Conservation (phyloP, 2,113 vertebrate genomes). For the Muntiacus reevesi region DNA sequence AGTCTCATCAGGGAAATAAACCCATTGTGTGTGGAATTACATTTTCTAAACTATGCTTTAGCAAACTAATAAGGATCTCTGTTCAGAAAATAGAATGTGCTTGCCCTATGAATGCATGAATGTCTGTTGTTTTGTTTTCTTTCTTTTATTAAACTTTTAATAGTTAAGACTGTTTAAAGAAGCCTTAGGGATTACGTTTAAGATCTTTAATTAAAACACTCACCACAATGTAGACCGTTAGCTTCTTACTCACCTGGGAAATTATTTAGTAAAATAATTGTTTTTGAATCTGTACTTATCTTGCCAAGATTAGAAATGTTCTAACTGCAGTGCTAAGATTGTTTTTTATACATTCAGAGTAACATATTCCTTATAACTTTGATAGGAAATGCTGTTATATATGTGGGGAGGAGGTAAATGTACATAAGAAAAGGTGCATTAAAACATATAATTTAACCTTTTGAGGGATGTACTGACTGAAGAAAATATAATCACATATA, state of each 20-base stretch:
- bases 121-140: not conserved
- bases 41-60: conserved; percentile 75
- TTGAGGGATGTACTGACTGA: not conserved
- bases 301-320: not conserved
- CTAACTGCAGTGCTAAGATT: not conserved
- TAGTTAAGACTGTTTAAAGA: conserved; percentile 42
- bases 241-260: conserved; percentile 23
- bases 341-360: not conserved
- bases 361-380: not conserved
- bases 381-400: not conserved
- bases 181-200: conserved; percentile 67
- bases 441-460: not conserved
- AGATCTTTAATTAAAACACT: conserved; percentile 70
- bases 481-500: not conserved
- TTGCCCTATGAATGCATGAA: not conserved
- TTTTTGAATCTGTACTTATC: not conserved
- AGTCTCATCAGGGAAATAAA: conserved; percentile 80
- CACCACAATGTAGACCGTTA: not conserved
- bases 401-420: not conserved
- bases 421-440: not conserved
- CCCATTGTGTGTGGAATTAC: conserved; percentile 76
- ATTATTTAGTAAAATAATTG: conserved; percentile 13
- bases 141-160: not conserved
- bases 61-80: conserved; percentile 75
- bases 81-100: conserved; percentile 59